phyloP scores from a whole-genome alignment of 2,797 vertebrate genomes.

The Thunnus albacares region DNA sequence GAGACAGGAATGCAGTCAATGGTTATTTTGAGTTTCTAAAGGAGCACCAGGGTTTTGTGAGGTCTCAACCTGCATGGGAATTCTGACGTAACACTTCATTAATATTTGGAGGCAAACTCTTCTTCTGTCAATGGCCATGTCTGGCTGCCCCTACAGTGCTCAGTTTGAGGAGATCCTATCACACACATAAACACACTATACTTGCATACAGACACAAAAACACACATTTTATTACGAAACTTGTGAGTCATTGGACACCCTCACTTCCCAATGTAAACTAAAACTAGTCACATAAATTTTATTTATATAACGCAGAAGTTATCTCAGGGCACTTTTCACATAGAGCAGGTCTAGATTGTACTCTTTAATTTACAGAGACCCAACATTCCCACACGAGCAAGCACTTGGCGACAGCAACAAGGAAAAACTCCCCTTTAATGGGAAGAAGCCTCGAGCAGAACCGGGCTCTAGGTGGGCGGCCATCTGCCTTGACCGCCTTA shows the following conservation, averaged over 20 bases:
- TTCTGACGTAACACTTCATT: slow-evolving; percentile 59
- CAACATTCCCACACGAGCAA: no score
- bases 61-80: slow-evolving; percentile 65
- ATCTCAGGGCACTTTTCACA: no score
- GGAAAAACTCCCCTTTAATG: no score
- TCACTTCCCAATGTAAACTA: slow-evolving; percentile 18
- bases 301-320: no score
- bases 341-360: no score
- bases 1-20: slow-evolving; percentile 64
- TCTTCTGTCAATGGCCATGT: slow-evolving; percentile 26
- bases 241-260: slow-evolving; percentile 26
- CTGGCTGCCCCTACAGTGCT: background rate
- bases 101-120: slow-evolving; percentile 58
- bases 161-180: slow-evolving; percentile 11
- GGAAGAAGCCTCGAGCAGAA: no score
- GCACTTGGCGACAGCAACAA: no score
- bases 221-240: background rate
- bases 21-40: slow-evolving; percentile 71
- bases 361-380: no score
- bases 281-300: background rate
- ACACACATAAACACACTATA: slow-evolving; percentile 23
- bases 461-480: no score
- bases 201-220: background rate
- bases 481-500: no score
- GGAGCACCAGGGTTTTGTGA: slow-evolving; percentile 55